phyloP scores from a whole-genome alignment of 2,113 vertebrate genomes.

The Bothrops jararaca region DNA sequence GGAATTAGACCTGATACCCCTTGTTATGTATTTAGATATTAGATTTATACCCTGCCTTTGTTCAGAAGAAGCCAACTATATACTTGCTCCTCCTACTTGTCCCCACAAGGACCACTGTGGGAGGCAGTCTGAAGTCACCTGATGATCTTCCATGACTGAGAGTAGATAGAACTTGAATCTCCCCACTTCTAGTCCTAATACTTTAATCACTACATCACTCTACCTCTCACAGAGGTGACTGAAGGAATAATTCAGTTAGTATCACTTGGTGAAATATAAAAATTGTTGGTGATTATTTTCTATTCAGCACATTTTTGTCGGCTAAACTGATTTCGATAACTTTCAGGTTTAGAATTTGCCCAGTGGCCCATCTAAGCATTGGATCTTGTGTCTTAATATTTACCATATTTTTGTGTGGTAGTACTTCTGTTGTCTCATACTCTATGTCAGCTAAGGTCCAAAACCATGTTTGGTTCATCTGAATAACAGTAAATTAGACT shows the following conservation, averaged over 20 bases:
- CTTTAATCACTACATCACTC: not conserved
- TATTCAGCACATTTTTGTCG: not conserved
- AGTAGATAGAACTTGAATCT: not conserved
- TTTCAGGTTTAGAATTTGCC: not conserved
- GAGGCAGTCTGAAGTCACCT: not conserved
- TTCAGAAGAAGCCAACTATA: not conserved
- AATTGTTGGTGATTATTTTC: not conserved
- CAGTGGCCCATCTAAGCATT: not conserved
- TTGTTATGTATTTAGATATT: not conserved
- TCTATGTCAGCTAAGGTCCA: not conserved
- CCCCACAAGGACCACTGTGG: not conserved
- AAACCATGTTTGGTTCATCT: not conserved
- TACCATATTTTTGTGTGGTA: not conserved
- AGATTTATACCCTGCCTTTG: not conserved
- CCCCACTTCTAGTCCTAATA: not conserved
- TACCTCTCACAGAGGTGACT: not conserved
- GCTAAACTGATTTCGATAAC: not conserved
- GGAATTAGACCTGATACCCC: not conserved
- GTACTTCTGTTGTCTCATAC: not conserved
- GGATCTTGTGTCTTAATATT: not conserved
- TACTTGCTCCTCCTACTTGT: not conserved
- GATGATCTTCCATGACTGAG: not conserved
- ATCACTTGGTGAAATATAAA: not conserved
- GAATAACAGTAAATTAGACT: not conserved
- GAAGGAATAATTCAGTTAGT: not conserved